Base-by-base conservation (phyloP, 2,888 invertebrate species). In the Drosophila buzzatii region DNA sequence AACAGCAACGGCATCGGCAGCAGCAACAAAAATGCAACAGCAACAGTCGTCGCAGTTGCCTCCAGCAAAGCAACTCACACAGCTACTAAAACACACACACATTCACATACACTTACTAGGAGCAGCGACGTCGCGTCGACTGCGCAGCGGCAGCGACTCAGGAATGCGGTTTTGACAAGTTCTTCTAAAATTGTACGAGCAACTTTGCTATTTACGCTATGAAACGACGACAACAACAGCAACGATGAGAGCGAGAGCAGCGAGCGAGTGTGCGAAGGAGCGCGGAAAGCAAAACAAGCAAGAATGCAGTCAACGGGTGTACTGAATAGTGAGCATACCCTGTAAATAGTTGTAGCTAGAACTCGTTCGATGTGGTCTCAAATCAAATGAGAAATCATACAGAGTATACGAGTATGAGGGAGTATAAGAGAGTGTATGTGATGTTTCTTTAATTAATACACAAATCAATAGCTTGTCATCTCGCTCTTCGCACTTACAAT, bases 111-210 rank as follows among this genome's bases (percentile, higher is more conserved):
- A 35, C 16, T 20, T 44, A 66, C 66, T 39, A 49, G n/a, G 16
- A 23, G 52, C 61, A 55, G 44, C 70, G 59, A 45, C 57, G 59
- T 39, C 52, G 63, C 59, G 60, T 42, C 49, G 67, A 85, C 85
- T 69, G 74, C 85, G 75, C 79, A 76, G 90, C 75, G 59, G 79
- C 90, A 72, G 89, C 64, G 80, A 47, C 75, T 81, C 60, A 82
- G 91, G 91, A 92, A 91, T 91, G 91, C 84, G 92, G 91, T 92
- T 91, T 91, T 92, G 91, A 91, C 91, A 91, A 91, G 92, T 91
- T 91, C 92, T 92, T 92, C 90, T 91, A 92, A 91, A 92, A 90
- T 90, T 91, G 91, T 91, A 85, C 89, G 91, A 90, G 82, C 92
- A 91, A 90, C 91, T 90, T 91, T 88, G 91, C 88, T 88, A 88